Base-by-base conservation (phyloP, 2,113 vertebrate genomes). In the Colaptes auratus region DNA sequence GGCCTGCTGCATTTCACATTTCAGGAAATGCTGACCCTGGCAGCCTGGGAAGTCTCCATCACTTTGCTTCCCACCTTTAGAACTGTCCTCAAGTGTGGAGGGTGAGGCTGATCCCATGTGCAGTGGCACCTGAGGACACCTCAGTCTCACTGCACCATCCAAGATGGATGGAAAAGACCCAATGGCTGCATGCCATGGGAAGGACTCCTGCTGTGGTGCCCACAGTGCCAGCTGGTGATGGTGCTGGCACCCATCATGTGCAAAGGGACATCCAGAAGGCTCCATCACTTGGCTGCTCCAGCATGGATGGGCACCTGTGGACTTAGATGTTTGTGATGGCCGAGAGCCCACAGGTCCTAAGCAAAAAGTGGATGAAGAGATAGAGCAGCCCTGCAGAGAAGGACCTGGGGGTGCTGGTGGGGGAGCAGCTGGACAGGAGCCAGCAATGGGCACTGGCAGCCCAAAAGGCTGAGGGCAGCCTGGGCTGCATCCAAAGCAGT, bases 181-280 rank as follows among this genome's bases (percentile, higher is more conserved):
- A 42, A 21, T 50, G 28, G 10, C 48, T 42, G 36, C 31, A 11
- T 3, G 6, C 28, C 0, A 0, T 6, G 11, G 61, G 33, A 65
- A 35, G 21, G 28, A 31, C 24, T 52, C 30, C 44, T 42, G 48
- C 53, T 46, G 31, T 2, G 23, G 55, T 28, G 28, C 46, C 33
- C 7, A 3, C 14, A 39, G 13, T 3, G 3, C 18, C 15, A 39
- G 66, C 33, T 36, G 60, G 60, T 15, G 60, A 61, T 14, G 8
- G 23, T 15, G 60, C 12, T 36, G 59, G 59, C 33, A 24, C n/a
- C 59, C 15, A 23, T 10, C 60, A 61, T 36, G 28, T 12, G 36
- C 28, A 30, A 48, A n/a, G 61, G 33, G 53, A 33, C 23, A n/a
- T 16, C 58, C 44, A 20, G 7, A 8, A 69, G 60, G 13, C 60